A percentile compares a stretch with the other conserved stretches of the same genome.
phyloP scores from a whole-genome alignment of 2,888 invertebrate species.

The Drosophila flavopinicola region DNA sequence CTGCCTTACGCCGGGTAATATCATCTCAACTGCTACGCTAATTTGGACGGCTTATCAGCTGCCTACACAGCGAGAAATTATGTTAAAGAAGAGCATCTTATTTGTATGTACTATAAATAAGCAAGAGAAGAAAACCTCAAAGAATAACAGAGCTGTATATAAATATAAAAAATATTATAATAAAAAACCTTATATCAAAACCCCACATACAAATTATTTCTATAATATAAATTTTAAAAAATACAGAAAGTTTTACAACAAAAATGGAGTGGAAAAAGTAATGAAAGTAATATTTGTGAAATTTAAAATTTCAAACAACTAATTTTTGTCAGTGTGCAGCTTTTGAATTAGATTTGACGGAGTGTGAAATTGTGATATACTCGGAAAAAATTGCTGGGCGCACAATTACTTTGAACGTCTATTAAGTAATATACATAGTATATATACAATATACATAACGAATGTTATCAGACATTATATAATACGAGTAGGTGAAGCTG shows the following conservation, averaged over 20 bases:
- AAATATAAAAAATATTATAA: too few species aligned
- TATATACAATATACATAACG: not conserved
- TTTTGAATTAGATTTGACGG: not conserved
- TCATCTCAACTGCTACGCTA: conserved; percentile 6
- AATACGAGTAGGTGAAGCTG: conserved; percentile 2
- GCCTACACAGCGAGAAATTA: conserved; percentile 1
- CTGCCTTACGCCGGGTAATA: not conserved
- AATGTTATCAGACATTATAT: conserved; percentile 3
- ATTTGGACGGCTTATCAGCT: conserved; percentile 18
- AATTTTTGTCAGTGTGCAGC: conserved; percentile 18
- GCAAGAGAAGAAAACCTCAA: not conserved
- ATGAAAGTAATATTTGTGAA: too few species aligned
- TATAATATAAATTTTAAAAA: too few species aligned
- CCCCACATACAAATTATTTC: too few species aligned
- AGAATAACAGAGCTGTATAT: too few species aligned
- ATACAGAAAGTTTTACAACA: too few species aligned
- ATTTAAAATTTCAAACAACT: not conserved
- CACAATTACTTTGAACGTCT: conserved; percentile 15
- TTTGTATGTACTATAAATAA: not conserved
- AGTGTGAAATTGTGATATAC: conserved; percentile 15
- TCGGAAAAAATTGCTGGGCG: conserved; percentile 16
- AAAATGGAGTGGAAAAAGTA: too few species aligned
- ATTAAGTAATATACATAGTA: conserved; percentile 3
- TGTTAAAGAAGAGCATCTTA: not conserved
- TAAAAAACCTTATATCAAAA: too few species aligned